These are phyloP conservation scores for Temnothorax nylanderi DNA, from an alignment of 1,140 invertebrate genomes.

Conservation along the genomic window DNA sequence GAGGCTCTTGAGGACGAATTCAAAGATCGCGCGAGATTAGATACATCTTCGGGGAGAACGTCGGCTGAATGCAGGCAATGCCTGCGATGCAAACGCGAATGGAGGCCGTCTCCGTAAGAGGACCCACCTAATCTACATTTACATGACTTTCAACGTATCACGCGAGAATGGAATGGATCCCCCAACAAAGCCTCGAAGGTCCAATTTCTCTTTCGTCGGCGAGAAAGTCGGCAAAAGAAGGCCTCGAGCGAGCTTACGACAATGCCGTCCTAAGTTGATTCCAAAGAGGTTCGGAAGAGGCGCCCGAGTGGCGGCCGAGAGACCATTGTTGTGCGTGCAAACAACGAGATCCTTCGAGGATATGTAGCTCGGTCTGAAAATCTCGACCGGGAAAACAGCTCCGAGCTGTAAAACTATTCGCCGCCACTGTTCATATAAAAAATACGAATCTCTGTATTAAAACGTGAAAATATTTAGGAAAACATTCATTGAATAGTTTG, in stretches of 20 bases:
- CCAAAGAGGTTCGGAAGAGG: conserved; percentile 46
- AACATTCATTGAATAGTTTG: background rate
- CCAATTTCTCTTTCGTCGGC: conserved; percentile 32
- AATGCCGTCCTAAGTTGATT: conserved; percentile 59
- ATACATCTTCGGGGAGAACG: conserved; percentile 39
- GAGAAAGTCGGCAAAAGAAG: conserved; percentile 33
- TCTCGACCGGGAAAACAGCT: conserved; percentile 32
- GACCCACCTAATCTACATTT: conserved; percentile 70
- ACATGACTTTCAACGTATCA: conserved; percentile 59
- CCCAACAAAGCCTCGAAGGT: conserved; percentile 19
- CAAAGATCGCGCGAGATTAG: conserved; percentile 57
- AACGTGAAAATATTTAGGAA: background rate
- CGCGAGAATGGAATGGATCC: conserved; percentile 51
- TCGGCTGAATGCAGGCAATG: conserved; percentile 46
- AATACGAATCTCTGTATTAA: background rate
- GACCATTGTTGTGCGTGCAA: conserved; percentile 62
- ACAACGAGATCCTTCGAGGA: conserved; percentile 65
- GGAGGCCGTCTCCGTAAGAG: conserved; percentile 29
- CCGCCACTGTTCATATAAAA: background rate
- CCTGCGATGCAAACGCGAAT: conserved; percentile 14
- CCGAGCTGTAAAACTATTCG: background rate
- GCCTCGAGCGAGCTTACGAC: conserved; percentile 62
- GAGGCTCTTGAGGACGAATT: background rate
- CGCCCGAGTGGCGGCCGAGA: conserved; percentile 6
- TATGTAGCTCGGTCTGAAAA: conserved; percentile 48